Base-by-base conservation (phyloP, 2,888 invertebrate genomes). In the Hemicrepidius hirtus region DNA sequence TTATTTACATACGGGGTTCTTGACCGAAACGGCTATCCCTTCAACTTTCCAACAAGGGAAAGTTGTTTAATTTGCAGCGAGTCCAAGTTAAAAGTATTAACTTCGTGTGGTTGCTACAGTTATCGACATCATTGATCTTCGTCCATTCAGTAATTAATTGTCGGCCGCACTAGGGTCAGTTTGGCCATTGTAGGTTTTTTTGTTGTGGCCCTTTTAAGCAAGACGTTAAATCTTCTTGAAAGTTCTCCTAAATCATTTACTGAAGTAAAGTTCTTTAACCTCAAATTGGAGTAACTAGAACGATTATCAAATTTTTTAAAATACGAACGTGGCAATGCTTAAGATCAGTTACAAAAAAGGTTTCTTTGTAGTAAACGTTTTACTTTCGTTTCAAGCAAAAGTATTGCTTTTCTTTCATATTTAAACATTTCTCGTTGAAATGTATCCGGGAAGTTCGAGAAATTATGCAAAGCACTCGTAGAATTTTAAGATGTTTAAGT, bases 61-160 rank as follows among this genome's bases (percentile, higher is more conserved):
- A 44, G 18, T 32, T 9, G 7, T 32, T 32, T 9, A 16, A 13
- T 41, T 41, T 41, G 41, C 16, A 37, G 37, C 13, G 12, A 49
- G 18, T 7, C 18, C 7, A 6, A 44, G 44, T 18, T 44, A 44
- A 44, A 44, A 44, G 44, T 41, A 41, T 24, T 44, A 44, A 44
- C 44, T 44, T 44, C 18, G 18, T 44, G 44, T 5, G 44, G 44
- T 44, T 18, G 16, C 44, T 24, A 18, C 5, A n/a, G 10, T 49
- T 24, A 24, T 12, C 49, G 21, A 20, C 49, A 20, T 24, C 49
- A 49, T 65, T 55, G 65, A 65, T 65, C 65, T 53, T 53, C 20
- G 44, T 60, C 24, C 37, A 37, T 55, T 37, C n/a, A 21, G 53
- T 50, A 65, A 65, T 65, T 65, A 50, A 65, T 65, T 65, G 53